A percentile compares a stretch with the other conserved stretches of the same genome.
phyloP scores from a whole-genome alignment of 2,113 vertebrate genomes.

The Meriones unguiculatus region DNA sequence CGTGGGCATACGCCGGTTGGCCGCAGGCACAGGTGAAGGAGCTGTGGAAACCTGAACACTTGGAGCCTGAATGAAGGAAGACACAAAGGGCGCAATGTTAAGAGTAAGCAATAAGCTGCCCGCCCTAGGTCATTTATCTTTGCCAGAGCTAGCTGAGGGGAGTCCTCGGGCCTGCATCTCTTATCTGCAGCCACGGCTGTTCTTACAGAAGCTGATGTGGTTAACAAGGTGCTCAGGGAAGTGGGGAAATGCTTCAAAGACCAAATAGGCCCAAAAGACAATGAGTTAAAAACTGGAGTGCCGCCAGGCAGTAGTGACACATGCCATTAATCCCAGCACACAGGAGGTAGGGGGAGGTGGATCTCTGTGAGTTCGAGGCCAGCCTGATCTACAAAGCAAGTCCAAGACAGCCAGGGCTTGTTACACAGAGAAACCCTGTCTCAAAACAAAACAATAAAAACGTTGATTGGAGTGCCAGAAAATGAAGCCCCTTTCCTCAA shows the following conservation, averaged over 20 bases:
- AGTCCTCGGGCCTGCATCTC: neutral
- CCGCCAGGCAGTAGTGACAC: too few relatives aligned
- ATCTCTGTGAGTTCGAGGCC: too few relatives aligned
- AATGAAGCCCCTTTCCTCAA: neutral
- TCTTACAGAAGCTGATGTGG: neutral
- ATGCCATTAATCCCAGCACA: too few relatives aligned
- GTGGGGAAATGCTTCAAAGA: neutral
- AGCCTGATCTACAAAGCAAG: too few relatives aligned
- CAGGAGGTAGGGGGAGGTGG: too few relatives aligned
- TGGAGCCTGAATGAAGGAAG: conserved; percentile 87
- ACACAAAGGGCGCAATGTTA: conserved; percentile 16
- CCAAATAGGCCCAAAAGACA: conserved; percentile 19
- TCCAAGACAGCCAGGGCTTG: too few relatives aligned
- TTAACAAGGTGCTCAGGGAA: neutral
- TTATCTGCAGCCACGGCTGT: neutral
- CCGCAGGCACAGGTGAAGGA: conserved; percentile 93
- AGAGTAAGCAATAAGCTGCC: neutral
- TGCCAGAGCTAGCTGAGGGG: neutral
- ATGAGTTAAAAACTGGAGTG: neutral
- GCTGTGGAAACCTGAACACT: conserved; percentile 93
- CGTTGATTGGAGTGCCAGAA: neutral
- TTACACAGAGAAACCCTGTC: too few relatives aligned
- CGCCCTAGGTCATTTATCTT: neutral
- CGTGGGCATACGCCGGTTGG: conserved; percentile 90
- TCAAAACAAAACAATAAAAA: too few relatives aligned